Conservation (phyloP, 2,797 vertebrate genomes). For the Sebastes umbrosus region DNA sequence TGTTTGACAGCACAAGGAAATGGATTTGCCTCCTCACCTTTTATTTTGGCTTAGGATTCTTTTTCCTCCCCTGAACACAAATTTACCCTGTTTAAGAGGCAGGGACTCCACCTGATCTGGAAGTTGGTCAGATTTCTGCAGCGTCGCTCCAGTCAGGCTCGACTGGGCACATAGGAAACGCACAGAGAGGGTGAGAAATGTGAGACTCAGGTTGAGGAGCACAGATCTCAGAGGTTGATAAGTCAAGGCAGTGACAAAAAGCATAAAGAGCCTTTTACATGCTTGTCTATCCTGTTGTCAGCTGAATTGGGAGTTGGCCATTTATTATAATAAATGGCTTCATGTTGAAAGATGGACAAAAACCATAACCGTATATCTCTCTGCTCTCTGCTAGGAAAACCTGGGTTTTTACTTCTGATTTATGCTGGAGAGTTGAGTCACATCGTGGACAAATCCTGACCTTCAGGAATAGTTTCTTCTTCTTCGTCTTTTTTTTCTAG, state of each 20-base stretch:
- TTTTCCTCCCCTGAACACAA: conserved; percentile 76
- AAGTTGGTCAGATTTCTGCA: conserved; percentile 81
- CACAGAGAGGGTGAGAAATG: conserved; percentile 78
- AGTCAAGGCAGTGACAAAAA: conserved; percentile 75
- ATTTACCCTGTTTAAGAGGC: conserved; percentile 79
- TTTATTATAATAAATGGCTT: conserved; percentile 39
- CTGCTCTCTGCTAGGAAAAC: neutral
- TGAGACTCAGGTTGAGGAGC: conserved; percentile 76
- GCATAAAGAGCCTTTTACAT: conserved; percentile 73
- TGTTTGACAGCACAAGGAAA: conserved; percentile 84
- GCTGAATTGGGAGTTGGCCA: conserved; percentile 18
- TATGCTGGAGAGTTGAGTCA: neutral
- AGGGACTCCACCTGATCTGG: conserved; percentile 80
- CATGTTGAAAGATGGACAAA: conserved; percentile 19
- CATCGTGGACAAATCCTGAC: conserved; percentile 8
- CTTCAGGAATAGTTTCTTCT: conserved; percentile 16
- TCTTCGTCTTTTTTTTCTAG: conserved; percentile 20
- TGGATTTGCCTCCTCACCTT: conserved; percentile 83
- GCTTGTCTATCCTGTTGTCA: conserved; percentile 69
- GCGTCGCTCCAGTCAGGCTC: conserved; percentile 76
- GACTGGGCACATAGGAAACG: conserved; percentile 79
- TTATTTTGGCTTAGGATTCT: conserved; percentile 81
- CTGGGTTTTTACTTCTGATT: conserved; percentile 6
- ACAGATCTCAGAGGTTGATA: conserved; percentile 74
- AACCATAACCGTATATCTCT: conserved; percentile 1